phyloP scores from a whole-genome alignment of 2,797 vertebrate genomes.

The Mus caroli region DNA sequence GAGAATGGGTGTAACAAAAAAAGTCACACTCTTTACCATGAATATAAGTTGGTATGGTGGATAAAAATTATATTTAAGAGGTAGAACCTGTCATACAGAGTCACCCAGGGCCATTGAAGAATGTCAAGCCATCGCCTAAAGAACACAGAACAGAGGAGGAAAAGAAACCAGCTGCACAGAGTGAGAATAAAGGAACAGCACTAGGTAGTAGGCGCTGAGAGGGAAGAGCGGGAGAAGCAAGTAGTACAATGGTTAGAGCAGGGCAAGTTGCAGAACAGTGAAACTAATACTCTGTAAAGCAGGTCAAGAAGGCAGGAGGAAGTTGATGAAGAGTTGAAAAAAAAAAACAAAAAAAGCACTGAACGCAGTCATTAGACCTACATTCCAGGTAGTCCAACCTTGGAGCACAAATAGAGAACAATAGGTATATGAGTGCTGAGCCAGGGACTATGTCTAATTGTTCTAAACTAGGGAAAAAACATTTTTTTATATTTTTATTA shows the following conservation, averaged over 20 bases:
- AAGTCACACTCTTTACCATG: not conserved
- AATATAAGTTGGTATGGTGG: not conserved
- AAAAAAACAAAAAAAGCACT: not conserved
- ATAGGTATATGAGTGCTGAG: not conserved
- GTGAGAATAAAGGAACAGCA: not conserved
- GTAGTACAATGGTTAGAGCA: not conserved
- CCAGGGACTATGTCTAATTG: not conserved
- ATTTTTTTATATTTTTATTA: too few relatives aligned
- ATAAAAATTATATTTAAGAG: not conserved
- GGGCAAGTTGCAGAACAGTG: not conserved
- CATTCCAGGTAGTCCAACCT: not conserved
- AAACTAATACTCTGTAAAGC: not conserved
- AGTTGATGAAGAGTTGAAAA: not conserved
- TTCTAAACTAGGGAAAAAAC: not conserved
- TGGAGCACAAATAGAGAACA: not conserved
- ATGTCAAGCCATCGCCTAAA: not conserved
- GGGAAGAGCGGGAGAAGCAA: not conserved
- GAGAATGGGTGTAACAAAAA: not conserved
- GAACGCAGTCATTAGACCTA: not conserved
- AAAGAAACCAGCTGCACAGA: not conserved
- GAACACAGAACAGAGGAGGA: not conserved
- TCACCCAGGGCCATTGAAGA: not conserved
- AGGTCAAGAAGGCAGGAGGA: not conserved
- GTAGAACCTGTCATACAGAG: not conserved
- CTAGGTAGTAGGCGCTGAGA: not conserved